These are phyloP conservation scores for Crenichthys baileyi DNA, from an alignment of 2,797 vertebrate species.

Conservation along the genomic window DNA sequence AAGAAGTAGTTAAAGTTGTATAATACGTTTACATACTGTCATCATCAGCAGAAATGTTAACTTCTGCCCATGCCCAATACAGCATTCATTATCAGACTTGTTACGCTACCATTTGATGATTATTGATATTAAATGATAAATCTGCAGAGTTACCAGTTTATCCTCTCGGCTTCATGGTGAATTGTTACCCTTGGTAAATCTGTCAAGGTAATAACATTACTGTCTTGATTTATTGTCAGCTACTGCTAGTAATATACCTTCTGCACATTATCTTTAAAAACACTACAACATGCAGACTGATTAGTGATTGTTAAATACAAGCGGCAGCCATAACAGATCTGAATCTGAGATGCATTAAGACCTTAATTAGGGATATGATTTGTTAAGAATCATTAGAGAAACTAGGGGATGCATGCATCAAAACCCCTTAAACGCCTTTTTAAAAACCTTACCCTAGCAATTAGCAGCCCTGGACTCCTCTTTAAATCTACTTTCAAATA, in stretches of 20 bases:
- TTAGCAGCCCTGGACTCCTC: not conserved
- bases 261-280: not conserved
- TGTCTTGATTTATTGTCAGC: not conserved
- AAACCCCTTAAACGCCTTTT: not conserved
- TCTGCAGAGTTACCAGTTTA: not conserved
- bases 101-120: not conserved
- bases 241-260: not conserved
- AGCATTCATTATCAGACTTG: not conserved
- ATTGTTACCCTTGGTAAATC: not conserved
- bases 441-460: constrained; percentile 4
- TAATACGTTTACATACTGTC: not conserved
- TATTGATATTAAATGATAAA: not conserved
- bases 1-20: not conserved
- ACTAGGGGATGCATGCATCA: not conserved
- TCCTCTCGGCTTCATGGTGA: not conserved
- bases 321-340: not conserved
- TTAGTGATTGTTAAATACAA: not conserved
- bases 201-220: not conserved
- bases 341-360: not conserved
- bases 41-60: not conserved
- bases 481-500: not conserved
- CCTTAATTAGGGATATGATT: not conserved
- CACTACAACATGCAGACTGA: not conserved
- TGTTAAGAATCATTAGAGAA: not conserved
- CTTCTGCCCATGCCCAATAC: not conserved